Conservation (phyloP, 2,113 vertebrate genomes). For the Ceyx cyanopectus region DNA sequence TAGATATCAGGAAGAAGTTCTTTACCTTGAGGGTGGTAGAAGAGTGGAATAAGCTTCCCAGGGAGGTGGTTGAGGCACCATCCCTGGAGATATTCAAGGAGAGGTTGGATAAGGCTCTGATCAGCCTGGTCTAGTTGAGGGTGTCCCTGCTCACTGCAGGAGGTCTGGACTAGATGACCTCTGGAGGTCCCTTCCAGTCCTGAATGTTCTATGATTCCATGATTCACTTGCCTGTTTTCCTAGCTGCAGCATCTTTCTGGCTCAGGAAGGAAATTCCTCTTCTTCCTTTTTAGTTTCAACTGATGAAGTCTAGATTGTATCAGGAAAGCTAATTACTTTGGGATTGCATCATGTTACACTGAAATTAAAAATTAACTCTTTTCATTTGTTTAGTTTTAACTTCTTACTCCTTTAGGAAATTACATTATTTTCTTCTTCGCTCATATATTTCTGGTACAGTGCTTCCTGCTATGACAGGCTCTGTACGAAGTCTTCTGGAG, state of each 20-base stretch:
- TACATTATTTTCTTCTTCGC: neutral
- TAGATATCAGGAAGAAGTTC: too few species aligned
- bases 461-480: neutral
- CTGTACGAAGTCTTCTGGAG: neutral
- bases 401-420: neutral
- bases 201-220: too few species aligned
- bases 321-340: neutral
- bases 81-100: too few species aligned
- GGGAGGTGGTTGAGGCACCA: too few species aligned
- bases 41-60: too few species aligned
- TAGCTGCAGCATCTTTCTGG: neutral
- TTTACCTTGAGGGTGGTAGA: too few species aligned
- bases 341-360: neutral
- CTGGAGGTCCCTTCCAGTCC: too few species aligned
- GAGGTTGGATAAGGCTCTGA: too few species aligned
- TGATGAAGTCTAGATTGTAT: conserved; percentile 12
- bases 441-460: neutral
- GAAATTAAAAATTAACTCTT: conserved; percentile 1
- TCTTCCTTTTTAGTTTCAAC: conserved; percentile 6
- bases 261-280: neutral
- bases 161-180: too few species aligned
- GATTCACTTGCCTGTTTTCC: neutral
- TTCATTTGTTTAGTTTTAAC: conserved; percentile 11
- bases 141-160: too few species aligned
- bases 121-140: too few species aligned